These are phyloP conservation scores for Zygogramma bicolorata DNA, from an alignment of 2,888 invertebrate species.

Conservation along the genomic window DNA sequence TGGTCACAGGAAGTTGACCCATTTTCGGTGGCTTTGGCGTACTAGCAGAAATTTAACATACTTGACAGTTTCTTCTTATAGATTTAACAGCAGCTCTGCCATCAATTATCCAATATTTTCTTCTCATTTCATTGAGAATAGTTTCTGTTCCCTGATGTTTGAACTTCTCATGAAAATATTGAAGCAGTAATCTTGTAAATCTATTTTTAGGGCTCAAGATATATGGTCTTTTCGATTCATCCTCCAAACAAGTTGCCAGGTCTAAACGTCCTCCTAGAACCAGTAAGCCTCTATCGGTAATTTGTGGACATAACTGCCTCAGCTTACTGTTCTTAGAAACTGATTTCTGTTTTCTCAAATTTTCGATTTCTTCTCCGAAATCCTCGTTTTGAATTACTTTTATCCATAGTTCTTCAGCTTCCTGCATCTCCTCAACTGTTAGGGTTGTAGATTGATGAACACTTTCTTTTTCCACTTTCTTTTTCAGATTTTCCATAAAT, in stretches of 20 bases:
- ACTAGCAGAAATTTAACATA: no score
- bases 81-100: no score
- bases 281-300: background rate
- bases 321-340: background rate
- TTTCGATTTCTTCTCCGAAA: background rate
- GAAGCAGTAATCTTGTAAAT: background rate
- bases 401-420: background rate
- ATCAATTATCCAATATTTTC: no score
- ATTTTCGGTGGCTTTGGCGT: no score
- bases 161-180: constrained; percentile 7
- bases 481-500: background rate
- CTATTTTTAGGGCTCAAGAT: background rate
- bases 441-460: background rate
- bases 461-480: background rate
- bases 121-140: no score
- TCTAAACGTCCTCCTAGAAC: background rate
- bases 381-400: background rate
- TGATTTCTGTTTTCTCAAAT: background rate
- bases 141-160: no score
- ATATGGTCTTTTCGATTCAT: background rate
- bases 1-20: no score
- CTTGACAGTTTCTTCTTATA: no score
- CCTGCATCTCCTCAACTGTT: background rate
- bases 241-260: no score
- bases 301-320: background rate